These are phyloP conservation scores for Parus major DNA, from an alignment of 2,113 vertebrate species.

Conservation along the genomic window DNA sequence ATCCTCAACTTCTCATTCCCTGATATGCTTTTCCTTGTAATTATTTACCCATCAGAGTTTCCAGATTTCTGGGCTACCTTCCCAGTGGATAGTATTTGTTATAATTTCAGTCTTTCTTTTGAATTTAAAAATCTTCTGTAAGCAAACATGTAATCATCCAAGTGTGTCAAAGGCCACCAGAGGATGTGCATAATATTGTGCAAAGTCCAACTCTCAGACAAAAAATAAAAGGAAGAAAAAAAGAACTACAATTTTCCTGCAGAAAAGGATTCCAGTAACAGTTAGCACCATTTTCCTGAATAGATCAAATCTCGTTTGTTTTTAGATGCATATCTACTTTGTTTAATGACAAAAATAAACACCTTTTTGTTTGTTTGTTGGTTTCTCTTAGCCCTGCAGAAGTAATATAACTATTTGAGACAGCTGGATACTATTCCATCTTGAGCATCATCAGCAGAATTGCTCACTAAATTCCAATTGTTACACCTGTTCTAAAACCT, in stretches of 20 bases:
- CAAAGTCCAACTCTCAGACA: background rate
- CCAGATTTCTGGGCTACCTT: background rate
- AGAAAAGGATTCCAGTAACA: background rate
- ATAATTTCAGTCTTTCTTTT: background rate
- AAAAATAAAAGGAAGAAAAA: background rate
- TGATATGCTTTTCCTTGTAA: background rate
- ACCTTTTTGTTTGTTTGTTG: background rate
- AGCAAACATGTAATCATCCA: background rate
- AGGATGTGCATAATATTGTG: background rate
- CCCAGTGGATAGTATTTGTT: background rate
- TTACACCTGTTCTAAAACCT: constrained; percentile 36
- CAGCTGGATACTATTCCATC: background rate
- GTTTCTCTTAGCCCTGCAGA: background rate
- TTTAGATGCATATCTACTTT: background rate
- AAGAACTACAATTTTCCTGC: background rate
- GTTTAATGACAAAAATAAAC: background rate
- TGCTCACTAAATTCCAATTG: background rate
- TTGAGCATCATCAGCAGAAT: background rate
- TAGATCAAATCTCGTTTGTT: background rate
- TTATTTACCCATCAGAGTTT: background rate
- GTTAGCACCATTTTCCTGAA: background rate
- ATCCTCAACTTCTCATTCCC: background rate
- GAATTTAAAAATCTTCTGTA: background rate
- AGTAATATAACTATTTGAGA: background rate
- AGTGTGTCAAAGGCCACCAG: background rate